Evolutionary conservation across 2,888 invertebrate genomes (phyloP), one percentile per base, ranked within the genome.

Genomic region (Leptarthrus brevirostris): DNA sequence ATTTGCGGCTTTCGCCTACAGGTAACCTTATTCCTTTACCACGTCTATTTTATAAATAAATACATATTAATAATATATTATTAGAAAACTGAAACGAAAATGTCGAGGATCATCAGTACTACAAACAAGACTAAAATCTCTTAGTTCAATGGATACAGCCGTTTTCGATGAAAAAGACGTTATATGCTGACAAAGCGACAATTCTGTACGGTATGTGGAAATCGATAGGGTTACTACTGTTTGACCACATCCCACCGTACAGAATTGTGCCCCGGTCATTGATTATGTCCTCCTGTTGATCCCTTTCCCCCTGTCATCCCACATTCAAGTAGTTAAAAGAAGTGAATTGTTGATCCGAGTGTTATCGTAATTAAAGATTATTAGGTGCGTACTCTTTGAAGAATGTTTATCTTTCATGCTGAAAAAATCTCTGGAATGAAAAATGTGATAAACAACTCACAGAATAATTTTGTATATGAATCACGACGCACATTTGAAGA

Each of bases 171-270:
- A 93, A 81, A 94, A 94, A 85, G 94, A 93, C 86, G 92, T 94
- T 87, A 93, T 94, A 90, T 94, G 94, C 94, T 95, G 95, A 95
- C 94, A 93, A 89, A 93, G 91, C 92, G 94, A 94, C 90, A 93
- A 93, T 92, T 94, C 94, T 91, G 94, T 94, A 87, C 93, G 94
- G 84, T 95, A 94, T 86, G 93, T 94, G 83, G 94, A 95, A 86
- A 91, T 95, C 80, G 95, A 95, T 85, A 90, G 94, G 77, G 94
- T 95, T 83, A 95, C 94, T 82, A 95, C 95, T 79, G 94, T 95
- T 88, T 95, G 93, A 94, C 84, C 81, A 80, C 79, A 74, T 80
- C 80, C 34, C 76, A 79, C 80, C 79, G 81, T 80, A 77, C 85
- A 83, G 85, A 84, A 85, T 85, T 85, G 83, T 82, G 82, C 81